A percentile compares a stretch with the other conserved stretches of the same genome.
phyloP scores from a whole-genome alignment of 2,888 invertebrate genomes.

The Conomelus anceps region DNA sequence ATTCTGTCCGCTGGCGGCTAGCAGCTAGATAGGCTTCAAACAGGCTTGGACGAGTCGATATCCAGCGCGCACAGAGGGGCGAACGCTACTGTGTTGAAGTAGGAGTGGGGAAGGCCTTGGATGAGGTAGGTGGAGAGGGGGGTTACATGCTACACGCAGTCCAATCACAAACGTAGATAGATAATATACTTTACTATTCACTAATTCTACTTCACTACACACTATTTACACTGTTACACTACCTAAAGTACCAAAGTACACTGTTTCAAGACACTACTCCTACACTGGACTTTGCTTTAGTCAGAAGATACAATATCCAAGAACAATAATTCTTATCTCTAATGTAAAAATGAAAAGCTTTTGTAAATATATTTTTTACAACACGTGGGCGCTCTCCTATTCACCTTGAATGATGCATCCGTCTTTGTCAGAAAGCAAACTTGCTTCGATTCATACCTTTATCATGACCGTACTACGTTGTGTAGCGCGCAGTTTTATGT shows the following conservation, averaged over 20 bases:
- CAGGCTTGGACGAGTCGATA: slow-evolving; percentile 33
- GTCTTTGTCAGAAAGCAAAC: background rate
- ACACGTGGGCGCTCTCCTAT: background rate
- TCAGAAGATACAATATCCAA: background rate
- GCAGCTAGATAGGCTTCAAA: slow-evolving; percentile 28
- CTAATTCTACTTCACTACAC: background rate
- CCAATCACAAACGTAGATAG: background rate
- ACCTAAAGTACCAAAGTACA: background rate
- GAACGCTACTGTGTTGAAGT: background rate
- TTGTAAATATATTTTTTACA: background rate
- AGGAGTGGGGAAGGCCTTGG: background rate
- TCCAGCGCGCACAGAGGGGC: slow-evolving; percentile 27
- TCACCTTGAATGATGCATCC: background rate
- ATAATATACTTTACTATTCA: background rate
- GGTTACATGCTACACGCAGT: background rate
- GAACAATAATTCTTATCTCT: background rate
- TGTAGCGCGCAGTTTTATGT: background rate
- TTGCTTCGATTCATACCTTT: background rate
- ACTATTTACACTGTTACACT: background rate
- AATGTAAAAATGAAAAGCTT: background rate
- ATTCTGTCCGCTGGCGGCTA: slow-evolving; percentile 19
- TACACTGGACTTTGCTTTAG: background rate
- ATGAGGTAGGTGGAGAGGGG: background rate
- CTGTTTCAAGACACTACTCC: background rate
- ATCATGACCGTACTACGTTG: background rate